Percentiles rank a stretch among this genome's conserved stretches.
Evolutionary conservation across 2,797 vertebrate genomes (phyloP).

Genomic region (Peromyscus melanophrys): DNA sequence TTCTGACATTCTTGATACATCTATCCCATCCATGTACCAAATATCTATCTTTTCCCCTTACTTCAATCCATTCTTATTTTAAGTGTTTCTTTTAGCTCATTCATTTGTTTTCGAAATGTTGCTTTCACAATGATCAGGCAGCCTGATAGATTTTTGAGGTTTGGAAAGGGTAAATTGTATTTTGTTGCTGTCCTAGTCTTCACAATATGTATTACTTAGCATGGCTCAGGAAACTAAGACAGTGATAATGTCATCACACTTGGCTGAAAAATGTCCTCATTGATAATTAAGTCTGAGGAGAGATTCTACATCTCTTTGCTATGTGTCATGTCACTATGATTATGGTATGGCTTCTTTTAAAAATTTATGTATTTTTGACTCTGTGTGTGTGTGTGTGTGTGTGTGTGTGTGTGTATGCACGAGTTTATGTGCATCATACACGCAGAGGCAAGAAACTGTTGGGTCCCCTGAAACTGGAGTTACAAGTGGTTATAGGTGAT

Average conservation of each 20-base stretch:
- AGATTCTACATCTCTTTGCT: not conserved
- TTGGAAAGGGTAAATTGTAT: conserved; percentile 47
- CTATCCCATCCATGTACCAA: not conserved
- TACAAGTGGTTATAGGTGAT: not conserved
- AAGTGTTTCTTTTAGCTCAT: conserved; percentile 27
- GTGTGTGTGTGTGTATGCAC: not conserved
- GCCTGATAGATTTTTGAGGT: not conserved
- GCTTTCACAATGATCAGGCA: conserved; percentile 23
- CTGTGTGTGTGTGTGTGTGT: not conserved
- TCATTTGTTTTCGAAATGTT: conserved; percentile 18
- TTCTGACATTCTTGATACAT: conserved; percentile 18
- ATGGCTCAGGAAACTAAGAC: conserved; percentile 3
- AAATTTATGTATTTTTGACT: not conserved
- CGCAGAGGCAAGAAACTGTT: not conserved
- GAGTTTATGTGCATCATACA: not conserved
- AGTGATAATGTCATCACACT: not conserved
- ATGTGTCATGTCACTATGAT: not conserved
- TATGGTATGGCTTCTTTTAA: not conserved
- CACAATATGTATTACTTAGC: conserved; percentile 33
- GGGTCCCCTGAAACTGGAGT: not conserved
- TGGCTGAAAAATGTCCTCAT: conserved; percentile 12
- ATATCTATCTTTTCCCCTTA: not conserved
- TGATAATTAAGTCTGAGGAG: not conserved
- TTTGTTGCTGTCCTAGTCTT: not conserved
- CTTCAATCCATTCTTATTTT: not conserved